Evolutionary conservation across 2,797 vertebrate genomes (phyloP), one percentile per base, ranked within the genome.

Genomic region (Halcyon leucocephala): DNA sequence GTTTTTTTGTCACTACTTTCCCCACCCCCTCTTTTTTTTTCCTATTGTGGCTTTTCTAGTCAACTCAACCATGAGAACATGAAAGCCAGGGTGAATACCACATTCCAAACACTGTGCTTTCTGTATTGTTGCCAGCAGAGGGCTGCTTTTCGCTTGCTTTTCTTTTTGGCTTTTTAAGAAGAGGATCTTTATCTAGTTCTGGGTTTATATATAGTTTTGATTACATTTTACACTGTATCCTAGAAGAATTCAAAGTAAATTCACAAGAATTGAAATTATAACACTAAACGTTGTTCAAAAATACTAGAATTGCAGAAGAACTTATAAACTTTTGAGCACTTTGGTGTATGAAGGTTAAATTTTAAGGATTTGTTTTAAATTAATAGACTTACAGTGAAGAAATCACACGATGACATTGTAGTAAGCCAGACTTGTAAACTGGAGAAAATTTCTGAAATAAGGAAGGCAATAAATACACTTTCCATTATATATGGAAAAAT

Each of bases 1-100:
- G 58, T 1, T 7, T 51, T 87, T 89, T 62, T 91, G 86, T 82
- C 13, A 2, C 72, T 67, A 16, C 61, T 87, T 62, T 8, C 7
- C 4, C 15, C 44, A 3, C 0, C 33, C 14, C 7, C 3, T 14
- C 8, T 31, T 51, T 76, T 83, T 83, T 83, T 79, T 60, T 7
- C 74, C 60, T 46, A 1, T 92, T 93, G 86, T 97, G 95, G 96
- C 65, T 94, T 96, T 91, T 77, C 25, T 66, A 62, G 73, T 69
- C 90, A 83, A 65, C 44, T 73, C 74, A 67, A 1, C 58, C 76
- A 24, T 3, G 28, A 79, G 51, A 73, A 70, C 58, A 48, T 84
- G 49, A 84, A 91, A 94, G 61, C 52, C 31, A 33, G 69, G 9
- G 48, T 77, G 71, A 93, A 24, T 3, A 26, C 51, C 33, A 57